Conservation (phyloP, 2,888 invertebrate species). For the Octonoba sinensis region DNA sequence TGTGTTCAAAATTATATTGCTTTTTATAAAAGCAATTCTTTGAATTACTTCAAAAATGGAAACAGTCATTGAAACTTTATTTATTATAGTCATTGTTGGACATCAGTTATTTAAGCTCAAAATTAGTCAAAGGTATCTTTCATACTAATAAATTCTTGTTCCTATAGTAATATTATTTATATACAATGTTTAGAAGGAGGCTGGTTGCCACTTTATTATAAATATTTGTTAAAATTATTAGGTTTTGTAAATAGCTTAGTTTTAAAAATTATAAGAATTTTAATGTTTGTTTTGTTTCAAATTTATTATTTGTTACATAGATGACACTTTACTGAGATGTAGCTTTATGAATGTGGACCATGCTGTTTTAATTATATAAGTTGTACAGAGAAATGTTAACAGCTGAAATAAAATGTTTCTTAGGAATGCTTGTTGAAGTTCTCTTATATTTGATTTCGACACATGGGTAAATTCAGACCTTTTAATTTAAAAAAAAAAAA, state of each 20-base stretch:
- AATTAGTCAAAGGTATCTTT: conserved; percentile 1
- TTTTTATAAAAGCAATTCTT: neutral
- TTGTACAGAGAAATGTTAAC: conserved; percentile 52
- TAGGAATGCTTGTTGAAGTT: conserved; percentile 25
- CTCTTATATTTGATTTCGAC: neutral
- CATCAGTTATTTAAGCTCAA: conserved; percentile 1
- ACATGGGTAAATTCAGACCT: too few relatives aligned
- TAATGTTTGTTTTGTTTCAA: conserved; percentile 14
- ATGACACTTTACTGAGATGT: conserved; percentile 38
- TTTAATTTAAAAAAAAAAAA: too few relatives aligned
- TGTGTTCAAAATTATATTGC: too few relatives aligned
- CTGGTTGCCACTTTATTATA: conserved; percentile 1
- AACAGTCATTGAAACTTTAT: neutral
- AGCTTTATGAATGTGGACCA: conserved; percentile 57
- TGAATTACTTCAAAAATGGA: neutral
- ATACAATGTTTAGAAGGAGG: conserved; percentile 4
- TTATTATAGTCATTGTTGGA: conserved; percentile 1
- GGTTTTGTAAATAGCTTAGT: conserved; percentile 1
- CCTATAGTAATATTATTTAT: neutral
- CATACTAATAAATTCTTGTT: neutral
- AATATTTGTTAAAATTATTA: conserved; percentile 16
- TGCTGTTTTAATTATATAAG: conserved; percentile 46
- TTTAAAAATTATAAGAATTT: conserved; percentile 16
- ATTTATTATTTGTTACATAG: conserved; percentile 15
- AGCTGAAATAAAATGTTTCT: conserved; percentile 58